Conservation (phyloP, 2,797 vertebrate species). For the Amblyraja radiata region DNA sequence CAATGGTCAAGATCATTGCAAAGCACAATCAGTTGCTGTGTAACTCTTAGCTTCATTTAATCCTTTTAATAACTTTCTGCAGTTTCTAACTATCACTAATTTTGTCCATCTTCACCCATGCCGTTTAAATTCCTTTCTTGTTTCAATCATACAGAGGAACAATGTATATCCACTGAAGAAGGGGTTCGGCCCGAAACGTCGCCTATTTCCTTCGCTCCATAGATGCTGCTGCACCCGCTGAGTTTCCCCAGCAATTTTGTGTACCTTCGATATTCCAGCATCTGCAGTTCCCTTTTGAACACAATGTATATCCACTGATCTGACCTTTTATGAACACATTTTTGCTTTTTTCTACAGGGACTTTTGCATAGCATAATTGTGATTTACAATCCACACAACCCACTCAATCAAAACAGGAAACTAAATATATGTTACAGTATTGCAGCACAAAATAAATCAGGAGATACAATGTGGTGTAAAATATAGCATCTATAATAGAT, state of each 20-base stretch:
- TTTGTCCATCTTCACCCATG: too few relatives aligned
- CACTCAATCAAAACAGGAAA: constrained; percentile 22
- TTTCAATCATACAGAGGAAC: neutral
- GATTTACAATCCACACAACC: constrained; percentile 7
- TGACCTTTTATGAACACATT: neutral
- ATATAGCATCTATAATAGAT: neutral
- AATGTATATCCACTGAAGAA: neutral
- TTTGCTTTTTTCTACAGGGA: neutral
- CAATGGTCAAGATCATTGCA: too few relatives aligned
- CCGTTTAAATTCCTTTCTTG: neutral
- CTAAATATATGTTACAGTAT: neutral
- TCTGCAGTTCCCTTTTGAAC: too few relatives aligned
- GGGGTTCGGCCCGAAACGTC: too few relatives aligned
- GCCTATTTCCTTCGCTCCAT: too few relatives aligned
- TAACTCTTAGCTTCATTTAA: too few relatives aligned
- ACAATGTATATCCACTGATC: neutral
- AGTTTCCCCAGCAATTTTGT: too few relatives aligned
- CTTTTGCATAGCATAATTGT: neutral
- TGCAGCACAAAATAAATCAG: neutral
- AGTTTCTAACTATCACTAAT: too few relatives aligned
- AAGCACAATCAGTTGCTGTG: too few relatives aligned
- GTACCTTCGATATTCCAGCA: too few relatives aligned
- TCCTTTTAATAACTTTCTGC: too few relatives aligned
- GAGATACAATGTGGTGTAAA: neutral
- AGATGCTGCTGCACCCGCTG: too few relatives aligned